Base-by-base conservation (phyloP, 2,113 vertebrate species). In the Chrysemys picta region DNA sequence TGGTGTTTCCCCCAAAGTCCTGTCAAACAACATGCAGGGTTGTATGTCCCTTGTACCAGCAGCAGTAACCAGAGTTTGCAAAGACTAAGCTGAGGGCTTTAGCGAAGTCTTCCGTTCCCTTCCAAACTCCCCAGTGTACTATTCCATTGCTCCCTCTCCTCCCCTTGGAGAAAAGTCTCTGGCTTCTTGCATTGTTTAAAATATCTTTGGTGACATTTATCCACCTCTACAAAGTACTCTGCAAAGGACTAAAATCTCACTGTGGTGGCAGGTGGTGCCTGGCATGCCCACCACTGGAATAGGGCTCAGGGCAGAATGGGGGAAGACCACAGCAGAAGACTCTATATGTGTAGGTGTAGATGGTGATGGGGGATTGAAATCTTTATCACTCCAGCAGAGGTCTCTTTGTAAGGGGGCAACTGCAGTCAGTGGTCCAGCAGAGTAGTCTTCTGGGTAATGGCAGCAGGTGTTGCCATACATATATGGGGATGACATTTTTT, bases 61-160 rank as follows among this genome's bases (percentile, higher is more conserved):
- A 25, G 25, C 2, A 3, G 3, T 5, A 62, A 57, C 52, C 62
- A 4, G 13, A 80, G 6, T 25, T 29, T 42, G 6, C 8, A 38
- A 19, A 38, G 19, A 6, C 54, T 56, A 89, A 53, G 16, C 3
- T 78, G 84, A 1, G 1, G 5, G 78, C 82, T 88, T 86, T 38
- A 2, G 0, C 10, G 57, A 78, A 24, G 10, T 24, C 19, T 47
- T 81, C 24, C 27, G 1, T 52, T 84, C 4, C 2, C 0, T 84
- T 89, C 92, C n/a, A 6, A 3, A 21, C 5, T 69, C 6, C 38
- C 1, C 1, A 1, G 4, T 72, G 49, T 42, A 10, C 0, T 76
- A 49, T 57, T 80, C 35, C 6, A 81, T 2, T 82, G 3, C 80
- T 91, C 81, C 22, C 8, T 89, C 2, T 76, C 6, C 8, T 84